A percentile compares a stretch with the other conserved stretches of the same genome.
Conservation (phyloP, 2,888 invertebrate genomes). For the Muscina levida region DNA sequence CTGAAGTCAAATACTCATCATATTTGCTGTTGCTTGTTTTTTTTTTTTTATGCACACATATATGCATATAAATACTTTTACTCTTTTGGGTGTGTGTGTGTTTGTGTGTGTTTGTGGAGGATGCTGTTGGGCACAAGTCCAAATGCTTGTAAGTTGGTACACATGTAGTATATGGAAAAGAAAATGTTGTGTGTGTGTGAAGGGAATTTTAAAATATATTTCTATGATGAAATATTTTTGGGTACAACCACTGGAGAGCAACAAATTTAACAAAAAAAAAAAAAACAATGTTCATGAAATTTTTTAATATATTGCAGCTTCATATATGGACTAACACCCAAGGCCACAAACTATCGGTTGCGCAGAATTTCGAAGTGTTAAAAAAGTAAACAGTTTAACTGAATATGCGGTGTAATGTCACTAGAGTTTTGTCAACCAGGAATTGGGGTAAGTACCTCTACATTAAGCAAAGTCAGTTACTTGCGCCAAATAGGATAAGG, state of each 20-base stretch:
- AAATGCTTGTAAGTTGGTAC: background rate
- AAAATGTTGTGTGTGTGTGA: conserved; percentile 27
- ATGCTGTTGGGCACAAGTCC: background rate
- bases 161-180: background rate
- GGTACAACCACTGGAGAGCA: conserved; percentile 8
- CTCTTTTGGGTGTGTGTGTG: no score
- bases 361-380: no score
- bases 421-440: no score
- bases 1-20: conserved; percentile 41
- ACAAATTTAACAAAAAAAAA: no score
- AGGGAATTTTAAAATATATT: conserved; percentile 41
- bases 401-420: no score
- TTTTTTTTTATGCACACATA: conserved; percentile 14
- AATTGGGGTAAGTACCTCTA: no score
- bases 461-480: no score
- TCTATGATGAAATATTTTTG: conserved; percentile 2
- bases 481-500: no score
- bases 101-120: no score
- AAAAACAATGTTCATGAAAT: background rate
- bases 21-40: no score
- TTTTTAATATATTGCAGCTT: background rate
- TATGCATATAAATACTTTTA: conserved; percentile 1
- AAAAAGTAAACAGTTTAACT: no score
- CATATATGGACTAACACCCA: background rate
- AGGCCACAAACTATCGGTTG: background rate